Evolutionary conservation across 2,113 vertebrate species (phyloP), one percentile per base, ranked within the genome.

Genomic region (Cariama cristata): DNA sequence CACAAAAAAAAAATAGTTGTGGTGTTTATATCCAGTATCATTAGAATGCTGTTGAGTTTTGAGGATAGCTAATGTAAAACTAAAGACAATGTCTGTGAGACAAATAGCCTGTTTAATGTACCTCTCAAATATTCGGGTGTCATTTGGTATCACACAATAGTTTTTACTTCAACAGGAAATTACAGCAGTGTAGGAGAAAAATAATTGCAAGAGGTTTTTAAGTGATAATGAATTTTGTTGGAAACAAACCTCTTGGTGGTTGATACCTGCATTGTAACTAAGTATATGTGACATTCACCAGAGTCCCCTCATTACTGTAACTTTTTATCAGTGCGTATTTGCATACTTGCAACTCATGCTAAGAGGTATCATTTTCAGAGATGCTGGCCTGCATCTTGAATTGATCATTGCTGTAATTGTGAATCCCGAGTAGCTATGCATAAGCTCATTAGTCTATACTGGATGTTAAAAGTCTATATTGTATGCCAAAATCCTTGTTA

Each of bases 91-190:
- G 77, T 81, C 47, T 15, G 15, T 79, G 85, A 94, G 71, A 84
- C n/a, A 72, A 75, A 52, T n/a, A 62, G 66, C 35, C 76, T 86
- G 69, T 93, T 68, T 81, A 68, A 77, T 62, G 11, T 82, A 56
- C 94, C 63, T 97, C 83, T 96, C 75, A 68, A 49, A 45, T 64
- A 53, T 11, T 73, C 86, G 76, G 62, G 26, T 95, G 91, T 79
- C 32, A 87, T 90, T 95, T 98, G 90, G 77, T 96, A 95, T 97
- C 94, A 96, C 90, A 88, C 83, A 93, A 86, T 85, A 95, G 86
- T 95, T 98, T 76, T 75, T 94, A 96, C 90, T 97, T 97, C 62
- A 94, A 67, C 86, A 93, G 77, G 71, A 93, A 96, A 94, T 86
- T 93, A 45, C 59, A 95, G 52, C 71, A 90, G 76, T 59, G 64